Percentiles rank a stretch among this genome's conserved stretches.
Conservation (phyloP, 2,888 invertebrate species). For the Archaeoteleia sp. region DNA sequence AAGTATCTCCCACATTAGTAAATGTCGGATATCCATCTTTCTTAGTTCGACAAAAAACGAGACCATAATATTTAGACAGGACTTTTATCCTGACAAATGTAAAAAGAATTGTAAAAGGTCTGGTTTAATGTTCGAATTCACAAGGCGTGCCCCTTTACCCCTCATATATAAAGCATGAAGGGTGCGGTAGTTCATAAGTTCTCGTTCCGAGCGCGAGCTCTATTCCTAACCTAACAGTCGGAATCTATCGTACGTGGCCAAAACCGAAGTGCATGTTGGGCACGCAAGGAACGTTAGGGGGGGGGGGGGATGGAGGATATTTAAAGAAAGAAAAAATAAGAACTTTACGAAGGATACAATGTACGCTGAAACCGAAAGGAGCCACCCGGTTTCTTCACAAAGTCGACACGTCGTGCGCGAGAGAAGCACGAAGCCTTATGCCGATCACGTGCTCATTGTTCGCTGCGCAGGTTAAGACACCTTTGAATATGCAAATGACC, state of each 20-base stretch:
- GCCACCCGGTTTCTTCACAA: conserved; percentile 5
- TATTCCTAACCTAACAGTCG: background rate
- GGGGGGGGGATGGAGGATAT: background rate
- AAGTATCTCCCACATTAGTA: no score
- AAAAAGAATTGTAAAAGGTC: no score
- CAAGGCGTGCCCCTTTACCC: no score
- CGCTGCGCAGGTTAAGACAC: conserved; percentile 25
- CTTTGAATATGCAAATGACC: conserved; percentile 47
- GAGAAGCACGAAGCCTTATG: conserved; percentile 20
- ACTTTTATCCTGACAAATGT: no score
- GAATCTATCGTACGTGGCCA: background rate
- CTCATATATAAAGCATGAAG: background rate
- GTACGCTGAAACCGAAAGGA: conserved; percentile 7
- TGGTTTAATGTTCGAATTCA: no score
- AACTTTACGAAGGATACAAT: no score
- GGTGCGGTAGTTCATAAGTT: background rate
- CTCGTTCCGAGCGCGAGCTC: background rate
- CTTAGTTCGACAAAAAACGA: no score
- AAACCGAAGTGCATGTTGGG: background rate
- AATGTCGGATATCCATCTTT: no score
- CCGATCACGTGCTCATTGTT: conserved; percentile 52
- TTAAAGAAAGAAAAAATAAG: no score
- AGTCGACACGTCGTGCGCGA: conserved; percentile 15
- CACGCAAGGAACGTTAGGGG: background rate
- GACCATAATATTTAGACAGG: no score